Percentiles rank a stretch among this genome's conserved stretches.
phyloP scores from a whole-genome alignment of 2,113 vertebrate species.

The Eleginops maclovinus region DNA sequence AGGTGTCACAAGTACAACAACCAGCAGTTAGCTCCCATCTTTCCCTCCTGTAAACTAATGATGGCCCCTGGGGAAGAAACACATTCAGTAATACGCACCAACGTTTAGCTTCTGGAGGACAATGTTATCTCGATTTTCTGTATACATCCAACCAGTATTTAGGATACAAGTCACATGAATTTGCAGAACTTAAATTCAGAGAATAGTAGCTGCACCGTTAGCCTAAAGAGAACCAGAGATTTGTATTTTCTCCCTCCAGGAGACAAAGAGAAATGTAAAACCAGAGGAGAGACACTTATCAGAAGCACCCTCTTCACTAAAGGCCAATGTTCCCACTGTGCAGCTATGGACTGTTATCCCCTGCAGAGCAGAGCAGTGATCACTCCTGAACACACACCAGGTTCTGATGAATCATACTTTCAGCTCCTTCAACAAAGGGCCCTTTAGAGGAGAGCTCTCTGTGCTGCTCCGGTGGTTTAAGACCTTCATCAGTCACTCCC shows the following conservation, averaged over 20 bases:
- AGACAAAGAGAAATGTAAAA: conserved; percentile 35
- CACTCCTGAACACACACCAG: conserved; percentile 28
- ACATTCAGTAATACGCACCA: too few relatives aligned
- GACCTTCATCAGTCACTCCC: conserved; percentile 56
- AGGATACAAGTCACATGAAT: too few relatives aligned
- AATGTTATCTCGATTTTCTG: not conserved
- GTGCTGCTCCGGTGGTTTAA: not conserved
- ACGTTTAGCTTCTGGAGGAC: too few relatives aligned
- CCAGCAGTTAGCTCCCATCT: not conserved
- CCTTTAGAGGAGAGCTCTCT: conserved; percentile 4
- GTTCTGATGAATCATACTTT: conserved; percentile 41
- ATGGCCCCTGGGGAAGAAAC: not conserved
- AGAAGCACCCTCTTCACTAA: conserved; percentile 12
- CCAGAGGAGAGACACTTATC: conserved; percentile 25
- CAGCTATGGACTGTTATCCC: conserved; percentile 26
- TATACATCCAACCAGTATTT: not conserved
- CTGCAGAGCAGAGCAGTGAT: conserved; percentile 41
- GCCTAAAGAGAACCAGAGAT: not conserved
- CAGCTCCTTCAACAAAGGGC: conserved; percentile 41
- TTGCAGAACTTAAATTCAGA: too few relatives aligned
- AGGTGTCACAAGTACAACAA: not conserved
- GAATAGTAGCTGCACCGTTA: not conserved
- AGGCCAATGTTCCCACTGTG: conserved; percentile 40
- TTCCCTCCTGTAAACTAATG: not conserved
- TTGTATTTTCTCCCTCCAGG: not conserved